Evolutionary conservation across 2,113 vertebrate genomes (phyloP).

Genomic region (Euleptes europaea): DNA sequence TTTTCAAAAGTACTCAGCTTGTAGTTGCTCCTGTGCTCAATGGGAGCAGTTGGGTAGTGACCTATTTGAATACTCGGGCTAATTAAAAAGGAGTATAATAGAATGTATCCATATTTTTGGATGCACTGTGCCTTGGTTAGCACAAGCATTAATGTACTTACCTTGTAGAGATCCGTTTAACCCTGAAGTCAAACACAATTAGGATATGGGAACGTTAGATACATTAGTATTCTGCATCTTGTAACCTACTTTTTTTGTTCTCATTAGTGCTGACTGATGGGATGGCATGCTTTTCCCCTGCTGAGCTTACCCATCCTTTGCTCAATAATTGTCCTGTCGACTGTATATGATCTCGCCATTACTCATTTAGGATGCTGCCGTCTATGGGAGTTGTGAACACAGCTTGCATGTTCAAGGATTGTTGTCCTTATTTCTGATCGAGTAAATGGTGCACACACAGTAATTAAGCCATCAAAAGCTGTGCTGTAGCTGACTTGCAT

Average conservation of each 20-base stretch:
- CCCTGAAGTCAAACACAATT: conserved; percentile 22
- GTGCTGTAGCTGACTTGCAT: conserved; percentile 22
- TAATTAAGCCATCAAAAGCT: conserved; percentile 17
- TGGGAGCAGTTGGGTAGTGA: conserved; percentile 21
- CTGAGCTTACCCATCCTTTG: neutral
- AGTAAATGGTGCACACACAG: conserved; percentile 22
- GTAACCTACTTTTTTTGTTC: neutral
- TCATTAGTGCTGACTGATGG: neutral
- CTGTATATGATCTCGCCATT: neutral
- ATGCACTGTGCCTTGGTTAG: neutral
- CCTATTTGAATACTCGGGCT: conserved; percentile 18
- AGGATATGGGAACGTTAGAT: neutral
- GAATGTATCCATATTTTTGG: neutral
- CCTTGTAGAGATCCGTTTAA: neutral
- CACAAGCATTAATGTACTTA: neutral
- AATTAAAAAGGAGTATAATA: conserved; percentile 5
- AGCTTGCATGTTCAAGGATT: rapidly evolving
- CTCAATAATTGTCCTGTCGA: neutral
- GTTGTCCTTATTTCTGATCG: conserved; percentile 23
- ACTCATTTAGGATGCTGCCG: neutral
- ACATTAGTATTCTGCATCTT: neutral
- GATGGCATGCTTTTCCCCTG: neutral
- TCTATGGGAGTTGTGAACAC: neutral
- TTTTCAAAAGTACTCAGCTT: conserved; percentile 6
- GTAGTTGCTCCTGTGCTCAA: neutral